Percentiles rank a stretch among this genome's conserved stretches.
phyloP scores from a whole-genome alignment of 2,888 invertebrate genomes.

The Chorisops tibialis region DNA sequence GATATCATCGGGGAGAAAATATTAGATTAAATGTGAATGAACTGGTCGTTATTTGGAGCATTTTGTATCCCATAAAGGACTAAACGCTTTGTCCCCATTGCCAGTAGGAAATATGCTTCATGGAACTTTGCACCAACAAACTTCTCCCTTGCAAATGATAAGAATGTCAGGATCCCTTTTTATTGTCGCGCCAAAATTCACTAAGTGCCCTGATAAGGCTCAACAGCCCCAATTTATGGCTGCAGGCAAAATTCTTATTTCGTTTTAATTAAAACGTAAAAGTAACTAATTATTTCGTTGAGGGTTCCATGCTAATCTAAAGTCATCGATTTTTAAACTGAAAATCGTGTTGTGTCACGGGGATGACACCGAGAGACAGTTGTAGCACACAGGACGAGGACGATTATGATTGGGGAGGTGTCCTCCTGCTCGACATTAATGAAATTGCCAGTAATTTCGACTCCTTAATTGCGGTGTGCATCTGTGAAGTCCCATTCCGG shows the following conservation, averaged over 20 bases:
- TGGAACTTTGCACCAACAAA: slow-evolving; percentile 17
- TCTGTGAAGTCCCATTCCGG: slow-evolving; percentile 22
- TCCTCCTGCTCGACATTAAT: slow-evolving; percentile 17
- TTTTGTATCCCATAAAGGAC: slow-evolving; percentile 5
- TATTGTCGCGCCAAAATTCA: slow-evolving; percentile 33
- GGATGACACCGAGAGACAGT: neutral
- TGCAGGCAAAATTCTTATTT: slow-evolving; percentile 31
- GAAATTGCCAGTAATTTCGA: slow-evolving; percentile 20
- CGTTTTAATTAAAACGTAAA: slow-evolving; percentile 44
- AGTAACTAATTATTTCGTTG: slow-evolving; percentile 43
- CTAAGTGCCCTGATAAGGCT: slow-evolving; percentile 32
- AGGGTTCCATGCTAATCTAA: slow-evolving; percentile 27
- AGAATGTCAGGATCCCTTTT: slow-evolving; percentile 31
- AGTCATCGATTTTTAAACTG: slow-evolving; percentile 24
- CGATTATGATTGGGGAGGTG: slow-evolving; percentile 21
- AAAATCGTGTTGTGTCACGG: slow-evolving; percentile 9
- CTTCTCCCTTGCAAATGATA: slow-evolving; percentile 24
- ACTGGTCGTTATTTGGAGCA: slow-evolving; percentile 15
- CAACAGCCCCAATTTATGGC: slow-evolving; percentile 33
- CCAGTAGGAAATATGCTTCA: slow-evolving; percentile 30
- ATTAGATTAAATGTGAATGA: slow-evolving; percentile 34
- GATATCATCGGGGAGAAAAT: slow-evolving; percentile 30
- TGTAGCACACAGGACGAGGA: neutral
- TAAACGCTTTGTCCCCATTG: slow-evolving; percentile 9
- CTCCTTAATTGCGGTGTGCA: slow-evolving; percentile 26